These are phyloP conservation scores for Acromyrmex charruanus DNA, from an alignment of 1,140 invertebrate species.

Conservation along the genomic window DNA sequence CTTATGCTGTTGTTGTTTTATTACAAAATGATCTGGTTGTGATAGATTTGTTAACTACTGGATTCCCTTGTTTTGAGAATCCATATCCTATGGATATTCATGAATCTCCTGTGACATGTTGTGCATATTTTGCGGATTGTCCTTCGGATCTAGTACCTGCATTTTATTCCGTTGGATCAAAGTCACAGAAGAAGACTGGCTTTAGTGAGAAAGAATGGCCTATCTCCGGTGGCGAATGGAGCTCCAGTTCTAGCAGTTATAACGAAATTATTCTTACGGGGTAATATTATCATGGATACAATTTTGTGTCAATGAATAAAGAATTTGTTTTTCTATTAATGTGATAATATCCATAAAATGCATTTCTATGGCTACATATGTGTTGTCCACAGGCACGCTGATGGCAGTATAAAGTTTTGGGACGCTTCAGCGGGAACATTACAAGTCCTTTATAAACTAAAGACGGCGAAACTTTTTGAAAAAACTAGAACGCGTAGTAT, in stretches of 20 bases:
- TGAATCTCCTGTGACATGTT: conserved; percentile 98
- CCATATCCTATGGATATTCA: conserved; percentile 99
- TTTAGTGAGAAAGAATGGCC: conserved; percentile 99
- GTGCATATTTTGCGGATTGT: conserved; percentile 98
- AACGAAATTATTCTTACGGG: conserved; percentile 98
- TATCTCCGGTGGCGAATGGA: conserved; percentile 98
- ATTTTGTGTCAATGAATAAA: not conserved
- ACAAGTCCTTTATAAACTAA: conserved; percentile 98
- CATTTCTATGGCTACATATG: conserved; percentile 16
- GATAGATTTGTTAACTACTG: conserved; percentile 97
- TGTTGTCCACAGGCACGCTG: conserved; percentile 92
- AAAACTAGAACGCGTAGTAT: conserved; percentile 88
- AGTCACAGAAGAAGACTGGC: conserved; percentile 91
- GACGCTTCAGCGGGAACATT: conserved; percentile 97
- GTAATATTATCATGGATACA: conserved; percentile 85
- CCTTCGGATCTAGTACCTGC: conserved; percentile 98
- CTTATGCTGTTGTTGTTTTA: conserved; percentile 98
- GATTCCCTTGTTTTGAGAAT: conserved; percentile 99
- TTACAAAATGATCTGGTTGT: conserved; percentile 99
- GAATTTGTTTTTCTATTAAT: not conserved
- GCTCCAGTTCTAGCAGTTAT: conserved; percentile 96
- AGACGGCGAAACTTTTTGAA: conserved; percentile 98
- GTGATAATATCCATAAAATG: conserved; percentile 14
- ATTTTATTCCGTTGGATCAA: conserved; percentile 95
- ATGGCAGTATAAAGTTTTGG: conserved; percentile 99